Evolutionary conservation across 2,797 vertebrate genomes (phyloP), one percentile per base, ranked within the genome.

Genomic region (Sternarchorhynchus goeldii): DNA sequence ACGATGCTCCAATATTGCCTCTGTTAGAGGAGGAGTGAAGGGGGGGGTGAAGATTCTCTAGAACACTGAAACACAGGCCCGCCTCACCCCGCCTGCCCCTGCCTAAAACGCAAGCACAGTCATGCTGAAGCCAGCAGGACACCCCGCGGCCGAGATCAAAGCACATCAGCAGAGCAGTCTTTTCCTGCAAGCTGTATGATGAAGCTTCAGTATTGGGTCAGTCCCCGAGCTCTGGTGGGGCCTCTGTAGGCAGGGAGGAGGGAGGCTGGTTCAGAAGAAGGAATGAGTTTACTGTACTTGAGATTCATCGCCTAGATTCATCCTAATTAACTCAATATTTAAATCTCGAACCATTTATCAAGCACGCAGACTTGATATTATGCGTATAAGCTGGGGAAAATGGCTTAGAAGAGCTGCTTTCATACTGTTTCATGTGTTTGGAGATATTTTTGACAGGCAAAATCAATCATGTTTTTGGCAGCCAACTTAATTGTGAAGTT

Each of bases 81-180:
- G 1, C 45, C 45, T 50, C 10, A 12, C 8, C 25, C 45, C 2
- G 10, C 12, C 0, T 14, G 45, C 45, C 45, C 45, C 45, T 3
- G 12, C 67, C 45, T 55, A 32, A 18, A 29, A 50, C 34, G 14
- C 18, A 36, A 2, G 18, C 8, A 14, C 0, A 2, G 29, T 41
- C 39, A 18, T 18, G 60, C 12, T 12, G 63, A 72, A 70, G 76
- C 62, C 73, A 75, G 62, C 20, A 68, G 32, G 32, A 78, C 20
- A 78, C 56, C 31, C 18, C 1, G 66, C 20, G 55, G 60, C 59
- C 62, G 14, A 79, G 69, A 76, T 79, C 77, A 76, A 67, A 82
- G 73, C 56, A 21, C 16, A 8, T 76, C 41, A 32, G 31, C 66
- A 68, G 12, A 3, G 50, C 66, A 21, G 65, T 14, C 45, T 57